Conservation (phyloP, 2,113 vertebrate species). For the Myocastor coypus region DNA sequence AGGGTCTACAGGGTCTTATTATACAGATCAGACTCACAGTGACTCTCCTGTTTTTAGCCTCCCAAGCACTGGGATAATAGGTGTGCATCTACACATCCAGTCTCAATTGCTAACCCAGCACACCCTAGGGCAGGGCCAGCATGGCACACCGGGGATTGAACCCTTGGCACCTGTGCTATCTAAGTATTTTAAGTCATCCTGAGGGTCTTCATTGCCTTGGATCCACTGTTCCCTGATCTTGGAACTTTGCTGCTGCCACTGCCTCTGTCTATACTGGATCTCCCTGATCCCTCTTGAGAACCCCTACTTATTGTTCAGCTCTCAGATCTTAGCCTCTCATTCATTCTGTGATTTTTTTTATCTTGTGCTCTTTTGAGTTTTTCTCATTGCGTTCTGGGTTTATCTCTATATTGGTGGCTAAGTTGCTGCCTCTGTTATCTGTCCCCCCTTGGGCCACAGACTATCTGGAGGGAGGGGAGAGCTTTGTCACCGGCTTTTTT, state of each 20-base stretch:
- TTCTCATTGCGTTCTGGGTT: neutral
- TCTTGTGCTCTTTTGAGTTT: neutral
- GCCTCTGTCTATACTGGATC: neutral
- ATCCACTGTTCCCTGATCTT: neutral
- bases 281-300: neutral
- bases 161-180: too few species aligned
- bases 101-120: too few species aligned
- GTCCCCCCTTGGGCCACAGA: neutral
- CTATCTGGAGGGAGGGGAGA: neutral
- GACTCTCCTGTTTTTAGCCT: too few species aligned
- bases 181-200: neutral
- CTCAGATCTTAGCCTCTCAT: neutral
- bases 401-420: neutral
- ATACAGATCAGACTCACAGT: too few species aligned
- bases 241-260: neutral
- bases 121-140: too few species aligned
- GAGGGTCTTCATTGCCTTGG: neutral
- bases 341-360: neutral
- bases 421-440: neutral
- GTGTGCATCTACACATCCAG: too few species aligned
- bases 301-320: neutral
- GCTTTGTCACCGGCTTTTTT: neutral
- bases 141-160: too few species aligned
- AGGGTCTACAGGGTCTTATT: too few species aligned
- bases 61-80: too few species aligned